Evolutionary conservation across 2,797 vertebrate species (phyloP), one percentile per base, ranked within the genome.

Genomic region (Leptodactylus fallax): DNA sequence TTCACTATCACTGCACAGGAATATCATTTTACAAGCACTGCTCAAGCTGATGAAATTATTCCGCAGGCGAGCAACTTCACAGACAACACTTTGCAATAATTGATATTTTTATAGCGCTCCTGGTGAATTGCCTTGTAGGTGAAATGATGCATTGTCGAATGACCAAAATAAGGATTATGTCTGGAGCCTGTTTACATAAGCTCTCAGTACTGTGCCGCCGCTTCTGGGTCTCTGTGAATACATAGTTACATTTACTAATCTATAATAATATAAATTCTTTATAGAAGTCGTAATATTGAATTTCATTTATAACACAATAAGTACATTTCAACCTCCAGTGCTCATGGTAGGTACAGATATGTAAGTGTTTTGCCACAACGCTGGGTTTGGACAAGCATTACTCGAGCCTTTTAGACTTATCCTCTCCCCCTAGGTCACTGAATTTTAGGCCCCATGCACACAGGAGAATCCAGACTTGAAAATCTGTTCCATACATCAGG

Each of bases 61-160:
- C 65, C 81, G 49, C 80, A 87, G 80, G 51, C 49, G 60, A 87
- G 14, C 51, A 53, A 25, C 65, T 83, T 78, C 86, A 78, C 86
- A 49, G 23, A 78, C 80, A 67, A 77, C 55, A 79, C 72, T 87
- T 83, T 76, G 81, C 56, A 51, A 83, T 87, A 83, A 83, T 87
- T 87, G 72, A 83, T 87, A 87, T 87, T 78, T 87, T 87, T 78
- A 83, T 87, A 78, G 71, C 65, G 81, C 79, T 77, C 76, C 17
- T 58, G 61, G 81, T 47, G 87, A 88, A 84, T 77, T 60, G 74
- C 61, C 63, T 82, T 87, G 81, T 83, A 78, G 72, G 60, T 83
- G 49, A 82, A 87, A 87, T 87, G 86, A 87, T 81, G 81, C 81
- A 83, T 72, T 53, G 47, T 82, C 2, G 19, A 87, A 53, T 47